A percentile compares a stretch with the other conserved stretches of the same genome.
These are phyloP conservation scores for Drosophila simulans DNA, from an alignment of 1,140 invertebrate species.

Conservation along the genomic window DNA sequence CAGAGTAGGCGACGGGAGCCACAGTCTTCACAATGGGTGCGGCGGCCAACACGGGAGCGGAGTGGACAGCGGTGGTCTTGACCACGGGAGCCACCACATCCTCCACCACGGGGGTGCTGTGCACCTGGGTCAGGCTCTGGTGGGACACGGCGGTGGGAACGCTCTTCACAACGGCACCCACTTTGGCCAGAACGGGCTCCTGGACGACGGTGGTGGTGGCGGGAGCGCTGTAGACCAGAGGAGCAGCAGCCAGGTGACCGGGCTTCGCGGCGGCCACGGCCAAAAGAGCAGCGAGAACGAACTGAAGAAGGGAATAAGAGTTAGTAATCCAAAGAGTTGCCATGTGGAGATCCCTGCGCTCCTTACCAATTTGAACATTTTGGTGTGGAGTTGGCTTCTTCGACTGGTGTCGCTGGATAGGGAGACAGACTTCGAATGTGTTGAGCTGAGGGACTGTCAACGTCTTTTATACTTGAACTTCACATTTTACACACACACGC, in stretches of 20 bases:
- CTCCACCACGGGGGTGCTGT: constrained; percentile 64
- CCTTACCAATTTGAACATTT: constrained; percentile 85
- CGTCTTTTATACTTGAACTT: constrained; percentile 80
- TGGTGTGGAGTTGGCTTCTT: constrained; percentile 57
- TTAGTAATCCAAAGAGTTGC: constrained; percentile 6
- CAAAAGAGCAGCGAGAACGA: constrained; percentile 87
- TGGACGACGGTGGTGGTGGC: constrained; percentile 57
- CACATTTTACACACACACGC: constrained; percentile 45
- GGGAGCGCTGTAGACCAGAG: constrained; percentile 64
- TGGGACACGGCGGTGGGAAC: constrained; percentile 85
- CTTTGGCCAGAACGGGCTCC: constrained; percentile 69
- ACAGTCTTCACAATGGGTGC: constrained; percentile 32
- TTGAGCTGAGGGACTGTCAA: constrained; percentile 45
- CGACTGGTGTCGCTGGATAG: constrained; percentile 59
- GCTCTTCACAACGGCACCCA: constrained; percentile 80
- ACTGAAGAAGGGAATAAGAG: constrained; percentile 61
- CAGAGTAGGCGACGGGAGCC: constrained; percentile 43
- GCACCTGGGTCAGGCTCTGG: constrained; percentile 84
- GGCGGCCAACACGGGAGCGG: constrained; percentile 48
- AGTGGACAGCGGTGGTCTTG: constrained; percentile 67
- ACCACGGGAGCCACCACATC: constrained; percentile 76
- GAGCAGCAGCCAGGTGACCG: constrained; percentile 71
- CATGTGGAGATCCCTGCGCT: background rate
- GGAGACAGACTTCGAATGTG: constrained; percentile 60
- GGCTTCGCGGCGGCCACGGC: constrained; percentile 86